These are phyloP conservation scores for Canis aureus DNA, from an alignment of 2,113 vertebrate genomes.

Conservation along the genomic window DNA sequence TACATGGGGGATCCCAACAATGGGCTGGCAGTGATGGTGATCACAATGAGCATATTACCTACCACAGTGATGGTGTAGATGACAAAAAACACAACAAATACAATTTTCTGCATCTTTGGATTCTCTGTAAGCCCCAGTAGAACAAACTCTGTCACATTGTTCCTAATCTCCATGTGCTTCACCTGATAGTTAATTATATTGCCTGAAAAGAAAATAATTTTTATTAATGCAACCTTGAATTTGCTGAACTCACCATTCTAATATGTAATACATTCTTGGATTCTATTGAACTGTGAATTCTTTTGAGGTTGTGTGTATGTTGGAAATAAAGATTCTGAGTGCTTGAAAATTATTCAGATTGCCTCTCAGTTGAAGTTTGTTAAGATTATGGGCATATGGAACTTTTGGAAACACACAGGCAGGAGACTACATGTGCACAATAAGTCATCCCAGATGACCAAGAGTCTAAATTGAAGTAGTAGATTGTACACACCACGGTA, in stretches of 20 bases:
- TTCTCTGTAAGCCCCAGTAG: slow-evolving; percentile 77
- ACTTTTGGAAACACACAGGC: background rate
- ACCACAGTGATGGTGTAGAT: slow-evolving; percentile 77
- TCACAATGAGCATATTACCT: slow-evolving; percentile 79
- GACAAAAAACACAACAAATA: slow-evolving; percentile 77
- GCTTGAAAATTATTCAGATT: background rate
- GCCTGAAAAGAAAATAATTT: slow-evolving; percentile 23
- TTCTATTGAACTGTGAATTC: background rate
- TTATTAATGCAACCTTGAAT: background rate
- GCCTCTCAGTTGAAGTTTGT: background rate
- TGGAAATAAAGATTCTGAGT: background rate
- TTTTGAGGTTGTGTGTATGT: background rate
- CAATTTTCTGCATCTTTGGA: slow-evolving; percentile 58
- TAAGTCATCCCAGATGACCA: background rate
- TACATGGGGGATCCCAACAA: slow-evolving; percentile 80
- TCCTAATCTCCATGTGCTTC: slow-evolving; percentile 62
- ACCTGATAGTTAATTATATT: background rate
- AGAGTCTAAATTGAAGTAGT: background rate
- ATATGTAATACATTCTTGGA: background rate
- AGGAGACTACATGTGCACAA: background rate
- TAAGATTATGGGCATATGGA: background rate
- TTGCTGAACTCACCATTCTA: background rate
- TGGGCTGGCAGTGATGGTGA: slow-evolving; percentile 65
- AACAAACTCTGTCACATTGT: slow-evolving; percentile 76
- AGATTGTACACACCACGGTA: background rate